Conservation (phyloP, 35 echinoderm and acorn worm species). For the Ophioderma brevispina region DNA sequence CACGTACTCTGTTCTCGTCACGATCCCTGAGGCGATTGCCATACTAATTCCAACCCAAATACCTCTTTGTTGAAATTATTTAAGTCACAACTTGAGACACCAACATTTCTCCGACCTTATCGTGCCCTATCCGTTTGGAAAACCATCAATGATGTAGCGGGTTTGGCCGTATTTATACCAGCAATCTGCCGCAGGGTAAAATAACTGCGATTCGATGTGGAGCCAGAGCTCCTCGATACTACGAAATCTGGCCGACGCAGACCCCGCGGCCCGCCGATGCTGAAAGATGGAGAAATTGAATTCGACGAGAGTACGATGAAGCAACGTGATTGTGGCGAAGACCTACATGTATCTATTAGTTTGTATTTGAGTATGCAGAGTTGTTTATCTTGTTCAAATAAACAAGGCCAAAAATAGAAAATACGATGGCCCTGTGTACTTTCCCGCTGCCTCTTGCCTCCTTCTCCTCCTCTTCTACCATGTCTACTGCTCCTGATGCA, state of each 20-base stretch:
- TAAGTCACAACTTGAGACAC: background rate
- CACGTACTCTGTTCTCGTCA: background rate
- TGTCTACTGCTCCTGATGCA: too few species aligned
- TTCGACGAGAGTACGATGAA: background rate
- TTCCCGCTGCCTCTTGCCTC: background rate
- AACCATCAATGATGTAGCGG: background rate
- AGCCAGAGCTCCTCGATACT: background rate
- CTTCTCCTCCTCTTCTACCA: background rate
- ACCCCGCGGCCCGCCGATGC: background rate
- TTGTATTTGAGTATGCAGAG: background rate
- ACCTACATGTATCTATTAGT: background rate
- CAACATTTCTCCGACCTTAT: background rate
- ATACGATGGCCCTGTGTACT: background rate
- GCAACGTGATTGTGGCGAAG: background rate
- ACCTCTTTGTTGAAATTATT: slow-evolving; percentile 4
- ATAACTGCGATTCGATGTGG: background rate
- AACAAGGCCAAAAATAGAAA: background rate
- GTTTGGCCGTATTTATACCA: background rate
- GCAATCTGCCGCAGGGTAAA: background rate
- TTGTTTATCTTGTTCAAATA: background rate
- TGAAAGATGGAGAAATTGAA: slow-evolving; percentile 10
- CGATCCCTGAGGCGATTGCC: background rate
- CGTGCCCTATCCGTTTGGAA: background rate
- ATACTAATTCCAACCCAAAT: background rate
- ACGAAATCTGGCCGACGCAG: background rate